Evolutionary conservation across 2,113 vertebrate genomes (phyloP).

Genomic region (Urocynchramus pylzowi): DNA sequence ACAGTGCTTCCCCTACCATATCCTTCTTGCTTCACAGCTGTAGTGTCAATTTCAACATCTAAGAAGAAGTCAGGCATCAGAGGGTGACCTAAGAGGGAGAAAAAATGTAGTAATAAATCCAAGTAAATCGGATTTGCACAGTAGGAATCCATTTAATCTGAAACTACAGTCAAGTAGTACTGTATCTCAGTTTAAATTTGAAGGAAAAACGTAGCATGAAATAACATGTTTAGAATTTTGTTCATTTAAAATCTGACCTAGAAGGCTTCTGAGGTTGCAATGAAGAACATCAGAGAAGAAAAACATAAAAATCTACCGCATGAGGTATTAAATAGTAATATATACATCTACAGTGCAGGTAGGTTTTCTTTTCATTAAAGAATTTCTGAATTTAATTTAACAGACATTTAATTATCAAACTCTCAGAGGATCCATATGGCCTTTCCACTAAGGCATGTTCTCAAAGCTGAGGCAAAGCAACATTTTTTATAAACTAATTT

Average conservation of each 20-base stretch:
- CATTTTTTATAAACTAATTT: neutral
- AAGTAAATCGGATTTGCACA: neutral
- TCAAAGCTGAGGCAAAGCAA: neutral
- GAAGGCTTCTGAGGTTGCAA: neutral
- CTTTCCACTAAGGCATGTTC: neutral
- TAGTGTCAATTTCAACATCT: slow-evolving; percentile 72
- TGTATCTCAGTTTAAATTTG: neutral
- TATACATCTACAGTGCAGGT: neutral
- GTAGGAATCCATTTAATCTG: neutral
- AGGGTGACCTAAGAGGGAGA: slow-evolving; percentile 79
- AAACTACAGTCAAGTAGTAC: neutral
- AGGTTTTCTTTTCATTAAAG: neutral
- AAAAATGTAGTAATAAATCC: neutral
- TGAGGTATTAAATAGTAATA: neutral
- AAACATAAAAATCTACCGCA: neutral
- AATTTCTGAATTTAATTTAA: neutral
- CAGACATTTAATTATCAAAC: neutral
- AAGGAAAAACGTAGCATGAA: neutral
- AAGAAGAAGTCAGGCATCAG: slow-evolving; percentile 95
- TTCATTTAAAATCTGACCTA: neutral
- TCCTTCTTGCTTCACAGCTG: slow-evolving; percentile 67
- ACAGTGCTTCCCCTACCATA: slow-evolving; percentile 67
- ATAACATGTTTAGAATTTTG: neutral
- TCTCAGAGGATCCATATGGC: neutral
- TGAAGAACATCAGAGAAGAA: neutral